These are phyloP conservation scores for Microctonus aethiopoides DNA, from an alignment of 2,888 invertebrate genomes.

Conservation along the genomic window DNA sequence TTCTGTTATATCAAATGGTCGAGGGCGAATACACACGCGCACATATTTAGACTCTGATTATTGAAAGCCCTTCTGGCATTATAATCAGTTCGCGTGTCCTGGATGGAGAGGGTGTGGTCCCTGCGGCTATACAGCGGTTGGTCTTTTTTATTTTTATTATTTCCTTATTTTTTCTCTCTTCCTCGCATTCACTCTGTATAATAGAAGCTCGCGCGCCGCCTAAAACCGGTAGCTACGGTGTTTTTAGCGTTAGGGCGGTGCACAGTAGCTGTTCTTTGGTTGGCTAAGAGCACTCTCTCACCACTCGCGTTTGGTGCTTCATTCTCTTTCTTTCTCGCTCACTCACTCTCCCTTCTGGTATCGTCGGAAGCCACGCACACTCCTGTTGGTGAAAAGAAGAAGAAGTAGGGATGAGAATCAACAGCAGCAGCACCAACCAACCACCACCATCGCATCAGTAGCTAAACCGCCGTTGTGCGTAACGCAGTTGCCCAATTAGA, in stretches of 20 bases:
- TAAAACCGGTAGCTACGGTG: conserved; percentile 60
- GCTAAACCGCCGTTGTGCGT: conserved; percentile 50
- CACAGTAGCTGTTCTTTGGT: conserved; percentile 65
- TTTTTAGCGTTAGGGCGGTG: conserved; percentile 64
- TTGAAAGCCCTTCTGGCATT: conserved; percentile 42
- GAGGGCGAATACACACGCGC: background rate
- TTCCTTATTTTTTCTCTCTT: conserved; percentile 19
- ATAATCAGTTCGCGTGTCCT: conserved; percentile 41
- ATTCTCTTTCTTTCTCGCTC: conserved; percentile 20
- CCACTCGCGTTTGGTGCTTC: conserved; percentile 32
- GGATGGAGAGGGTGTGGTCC: conserved; percentile 36
- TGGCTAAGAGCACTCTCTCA: conserved; percentile 56
- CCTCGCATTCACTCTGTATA: conserved; percentile 22
- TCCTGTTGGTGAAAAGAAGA: conserved; percentile 37
- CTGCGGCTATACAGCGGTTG: conserved; percentile 38
- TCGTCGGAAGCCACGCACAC: conserved; percentile 38
- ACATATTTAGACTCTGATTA: background rate
- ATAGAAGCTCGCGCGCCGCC: conserved; percentile 37
- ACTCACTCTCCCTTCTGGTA: conserved; percentile 40
- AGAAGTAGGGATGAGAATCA: conserved; percentile 29
- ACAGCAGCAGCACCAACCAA: conserved; percentile 6
- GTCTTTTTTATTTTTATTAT: conserved; percentile 38
- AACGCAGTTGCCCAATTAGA: conserved; percentile 63
- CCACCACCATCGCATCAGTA: conserved; percentile 15
- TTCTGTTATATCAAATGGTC: conserved; percentile 34